A percentile compares a stretch with the other conserved stretches of the same genome.
phyloP scores from a whole-genome alignment of 2,797 vertebrate species.

The Falco berigora region DNA sequence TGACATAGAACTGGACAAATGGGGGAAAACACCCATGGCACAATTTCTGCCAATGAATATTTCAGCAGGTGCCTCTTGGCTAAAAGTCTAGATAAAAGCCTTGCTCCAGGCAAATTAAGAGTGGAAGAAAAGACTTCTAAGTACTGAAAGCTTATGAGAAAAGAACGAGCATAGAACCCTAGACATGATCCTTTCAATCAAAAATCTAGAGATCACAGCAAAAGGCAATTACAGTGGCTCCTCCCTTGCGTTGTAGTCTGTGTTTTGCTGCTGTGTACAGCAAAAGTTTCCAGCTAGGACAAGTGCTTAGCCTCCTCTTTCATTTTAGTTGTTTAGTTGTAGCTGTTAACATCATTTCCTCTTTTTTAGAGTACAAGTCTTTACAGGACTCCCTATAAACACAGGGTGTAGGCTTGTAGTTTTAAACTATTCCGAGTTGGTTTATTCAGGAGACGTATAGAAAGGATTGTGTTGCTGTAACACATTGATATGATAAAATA shows the following conservation, averaged over 20 bases:
- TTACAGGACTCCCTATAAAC: background rate
- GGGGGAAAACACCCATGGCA: constrained; percentile 84
- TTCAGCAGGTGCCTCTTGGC: constrained; percentile 90
- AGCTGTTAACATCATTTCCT: background rate
- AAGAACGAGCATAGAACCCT: constrained; percentile 45
- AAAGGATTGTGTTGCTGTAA: background rate
- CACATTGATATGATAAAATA: background rate
- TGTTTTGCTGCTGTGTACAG: constrained; percentile 31
- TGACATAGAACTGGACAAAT: constrained; percentile 78
- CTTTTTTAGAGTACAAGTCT: background rate
- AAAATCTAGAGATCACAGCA: constrained; percentile 63
- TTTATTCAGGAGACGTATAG: background rate
- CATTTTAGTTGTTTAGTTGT: background rate
- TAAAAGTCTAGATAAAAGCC: constrained; percentile 85
- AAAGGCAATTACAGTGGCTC: constrained; percentile 19
- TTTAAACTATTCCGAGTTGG: background rate
- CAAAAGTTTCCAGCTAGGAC: constrained; percentile 14
- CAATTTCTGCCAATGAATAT: constrained; percentile 88
- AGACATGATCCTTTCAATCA: constrained; percentile 58
- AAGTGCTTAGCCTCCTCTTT: constrained; percentile 7
- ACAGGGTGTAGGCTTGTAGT: background rate
- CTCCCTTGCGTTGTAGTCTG: constrained; percentile 12
- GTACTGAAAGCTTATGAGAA: constrained; percentile 67
- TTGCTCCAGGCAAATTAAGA: constrained; percentile 80
- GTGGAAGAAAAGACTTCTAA: constrained; percentile 73